A percentile compares a stretch with the other conserved stretches of the same genome.
Evolutionary conservation across 2,113 vertebrate genomes (phyloP).

Genomic region (Erythrocercus mccallii): DNA sequence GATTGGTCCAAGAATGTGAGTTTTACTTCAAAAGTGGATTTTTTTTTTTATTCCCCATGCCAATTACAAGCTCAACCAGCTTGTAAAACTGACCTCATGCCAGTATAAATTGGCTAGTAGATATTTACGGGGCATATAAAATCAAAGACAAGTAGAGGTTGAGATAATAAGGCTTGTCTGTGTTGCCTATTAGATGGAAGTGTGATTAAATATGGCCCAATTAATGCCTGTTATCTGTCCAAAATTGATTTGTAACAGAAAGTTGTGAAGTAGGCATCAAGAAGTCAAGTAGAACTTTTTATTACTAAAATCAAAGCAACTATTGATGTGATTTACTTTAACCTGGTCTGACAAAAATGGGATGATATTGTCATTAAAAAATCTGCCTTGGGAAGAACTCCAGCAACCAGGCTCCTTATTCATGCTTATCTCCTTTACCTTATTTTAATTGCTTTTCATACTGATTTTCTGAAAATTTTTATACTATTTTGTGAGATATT

Average conservation of each 20-base stretch:
- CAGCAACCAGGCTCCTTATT: neutral
- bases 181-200: constrained; percentile 36
- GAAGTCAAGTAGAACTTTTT: constrained; percentile 4
- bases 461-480: neutral
- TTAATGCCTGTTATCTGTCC: constrained; percentile 57
- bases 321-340: neutral
- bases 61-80: neutral
- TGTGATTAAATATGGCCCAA: constrained; percentile 37
- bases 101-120: neutral
- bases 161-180: constrained; percentile 28
- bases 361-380: neutral
- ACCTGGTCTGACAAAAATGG: neutral
- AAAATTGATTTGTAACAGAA: constrained; percentile 62
- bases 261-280: constrained; percentile 22
- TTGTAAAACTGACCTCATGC: constrained; percentile 7
- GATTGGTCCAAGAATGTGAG: neutral
- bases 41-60: neutral
- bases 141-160: neutral
- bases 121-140: constrained; percentile 10
- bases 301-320: constrained; percentile 9
- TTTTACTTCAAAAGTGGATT: neutral
- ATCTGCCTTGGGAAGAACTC: neutral
- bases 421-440: neutral
- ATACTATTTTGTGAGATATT: neutral
- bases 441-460: neutral